Base-by-base conservation (phyloP, 2,888 invertebrate genomes). In the Torymus tubicola region DNA sequence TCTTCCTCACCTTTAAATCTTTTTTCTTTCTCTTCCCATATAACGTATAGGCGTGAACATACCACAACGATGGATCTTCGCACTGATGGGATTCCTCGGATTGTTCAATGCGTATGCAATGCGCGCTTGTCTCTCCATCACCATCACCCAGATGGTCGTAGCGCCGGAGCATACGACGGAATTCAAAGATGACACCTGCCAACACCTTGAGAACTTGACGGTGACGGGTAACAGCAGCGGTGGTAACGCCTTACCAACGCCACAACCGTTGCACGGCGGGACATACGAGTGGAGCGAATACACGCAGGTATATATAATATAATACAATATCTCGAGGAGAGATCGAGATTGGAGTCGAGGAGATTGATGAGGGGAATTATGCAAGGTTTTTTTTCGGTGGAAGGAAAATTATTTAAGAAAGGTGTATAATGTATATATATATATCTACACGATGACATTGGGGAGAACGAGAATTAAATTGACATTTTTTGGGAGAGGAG, bases 81-180 rank as follows among this genome's bases (percentile, higher is more conserved):
- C 83, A 5, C 24, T 94, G 73, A 94, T 95, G 94, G 93, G 94
- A 5, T 92, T 94, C 82, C 87, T 94, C 86, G 94, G 94, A 18
- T 93, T 95, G 64, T 93, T 94, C 80, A 94, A 94, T 87, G 94
- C 94, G 16, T 95, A 94, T 87, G 94, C 94, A 60, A 94, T 94
- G 94, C 91, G 95, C 3, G 94, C 94, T 2, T 94, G 94, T 82
- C 91, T 95, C 4, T 94, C 93, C 83, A 90, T 94, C 80, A 94
- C 94, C 72, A 94, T 95, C 83, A 94, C 94, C 0, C 93, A 94
- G 85, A 93, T 95, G 93, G 94, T 94, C 11, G 85, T 12, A 2
- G 80, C 81, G 0, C 77, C 72, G 14, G 77, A 82, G 24, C 77
- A 65, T 31, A 50, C 68, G 13, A 52, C 13, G 18, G 31, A 53